Evolutionary conservation across 2,888 invertebrate species (phyloP).

Genomic region (Rotaria magnacalcarata): DNA sequence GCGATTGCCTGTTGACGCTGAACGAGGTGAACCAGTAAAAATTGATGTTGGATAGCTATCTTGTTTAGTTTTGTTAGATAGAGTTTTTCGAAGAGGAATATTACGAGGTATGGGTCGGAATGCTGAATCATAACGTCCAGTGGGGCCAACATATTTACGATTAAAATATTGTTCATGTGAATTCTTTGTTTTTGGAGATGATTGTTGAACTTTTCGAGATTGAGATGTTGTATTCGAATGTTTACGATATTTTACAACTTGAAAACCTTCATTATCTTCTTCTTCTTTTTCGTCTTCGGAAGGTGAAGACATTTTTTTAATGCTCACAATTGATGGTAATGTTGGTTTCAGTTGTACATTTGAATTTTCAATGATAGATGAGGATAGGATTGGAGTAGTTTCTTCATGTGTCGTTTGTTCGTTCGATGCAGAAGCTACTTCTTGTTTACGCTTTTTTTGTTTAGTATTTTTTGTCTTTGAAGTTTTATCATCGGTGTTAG

Average conservation of each 20-base stretch:
- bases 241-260: background rate
- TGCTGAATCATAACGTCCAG: background rate
- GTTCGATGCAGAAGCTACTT: background rate
- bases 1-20: no score
- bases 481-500: no score
- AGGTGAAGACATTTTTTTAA: background rate
- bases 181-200: background rate
- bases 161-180: background rate
- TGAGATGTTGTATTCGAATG: background rate
- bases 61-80: background rate
- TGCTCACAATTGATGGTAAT: background rate
- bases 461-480: background rate
- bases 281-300: background rate
- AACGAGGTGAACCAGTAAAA: background rate
- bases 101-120: background rate
- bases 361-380: background rate
- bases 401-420: background rate
- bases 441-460: background rate
- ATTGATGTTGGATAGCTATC: background rate
- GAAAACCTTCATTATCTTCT: background rate
- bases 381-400: background rate
- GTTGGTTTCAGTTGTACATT: no score
- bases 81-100: rapidly evolving
- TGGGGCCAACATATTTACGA: background rate
- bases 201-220: background rate